Percentiles rank a stretch among this genome's conserved stretches.
phyloP scores from a whole-genome alignment of 2,888 invertebrate genomes.

The Drosophila nr. fundita region DNA sequence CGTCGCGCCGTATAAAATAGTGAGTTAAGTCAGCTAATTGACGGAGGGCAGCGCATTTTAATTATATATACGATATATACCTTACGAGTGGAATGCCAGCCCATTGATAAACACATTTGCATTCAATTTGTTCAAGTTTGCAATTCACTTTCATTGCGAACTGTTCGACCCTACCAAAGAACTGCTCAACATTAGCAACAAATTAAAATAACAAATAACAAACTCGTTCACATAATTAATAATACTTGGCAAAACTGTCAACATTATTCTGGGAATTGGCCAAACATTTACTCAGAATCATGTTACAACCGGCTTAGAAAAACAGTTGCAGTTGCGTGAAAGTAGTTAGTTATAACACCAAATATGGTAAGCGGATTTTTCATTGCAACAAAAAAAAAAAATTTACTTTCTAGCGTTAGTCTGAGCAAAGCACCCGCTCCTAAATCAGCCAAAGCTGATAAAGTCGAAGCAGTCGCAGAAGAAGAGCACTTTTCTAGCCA shows the following conservation, averaged over 20 bases:
- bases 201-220: not conserved
- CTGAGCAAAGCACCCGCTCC: conserved; percentile 25
- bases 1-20: conserved; percentile 27
- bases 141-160: conserved; percentile 67
- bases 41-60: conserved; percentile 57
- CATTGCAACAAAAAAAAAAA: conserved; percentile 27
- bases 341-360: conserved; percentile 58
- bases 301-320: conserved; percentile 35
- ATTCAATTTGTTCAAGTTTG: conserved; percentile 9
- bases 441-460: conserved; percentile 12
- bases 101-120: conserved; percentile 42
- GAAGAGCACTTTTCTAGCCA: conserved; percentile 30
- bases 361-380: conserved; percentile 70
- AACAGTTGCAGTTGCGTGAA: conserved; percentile 59
- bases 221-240: not conserved
- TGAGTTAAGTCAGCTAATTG: conserved; percentile 73
- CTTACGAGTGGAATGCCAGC: conserved; percentile 8
- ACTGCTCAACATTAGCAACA: not conserved
- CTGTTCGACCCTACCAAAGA: conserved; percentile 2
- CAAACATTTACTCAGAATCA: conserved; percentile 28
- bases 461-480: not conserved
- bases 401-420: conserved; percentile 76
- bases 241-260: not conserved
- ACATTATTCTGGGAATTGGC: not conserved
- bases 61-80: conserved; percentile 22